Evolutionary conservation across 2,113 vertebrate species (phyloP), one percentile per base, ranked within the genome.

Genomic region (Rhinichthys klamathensis): DNA sequence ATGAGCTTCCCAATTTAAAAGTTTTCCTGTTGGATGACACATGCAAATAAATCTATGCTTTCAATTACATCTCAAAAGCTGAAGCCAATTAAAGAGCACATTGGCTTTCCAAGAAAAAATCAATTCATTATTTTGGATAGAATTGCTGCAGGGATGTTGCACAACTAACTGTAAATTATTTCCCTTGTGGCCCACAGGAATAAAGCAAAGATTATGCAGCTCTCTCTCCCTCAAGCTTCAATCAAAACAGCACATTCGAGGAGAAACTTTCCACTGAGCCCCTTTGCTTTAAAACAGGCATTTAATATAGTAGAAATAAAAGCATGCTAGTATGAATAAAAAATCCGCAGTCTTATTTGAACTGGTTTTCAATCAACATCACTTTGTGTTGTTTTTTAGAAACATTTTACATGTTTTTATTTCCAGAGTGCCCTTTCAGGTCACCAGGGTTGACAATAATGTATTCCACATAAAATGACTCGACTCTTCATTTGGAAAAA

Each of bases 71-170:
- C 63, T 54, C 72, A 82, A 80, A 84, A 56, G 69, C 41, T 83
- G 61, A 69, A 88, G 60, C 85, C 90, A 92, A 93, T 93, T 92
- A 92, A 88, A 90, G 85, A 46, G 85, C 83, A 88, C 76, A 77
- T n/a, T 23, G 81, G 85, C 74, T 81, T 83, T 54, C 58, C 58
- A 79, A 76, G 79, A 70, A 44, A 73, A 58, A 89, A 89, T 90
- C 58, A 85, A 86, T 91, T 92, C 87, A 90, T 91, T 90, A 88
- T 86, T 85, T 86, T 80, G 60, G 27, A 80, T 79, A 74, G 80
- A 80, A 41, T 35, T 82, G 73, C 78, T 87, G 83, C 85, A 67
- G 56, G 82, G 75, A 78, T 79, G 65, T 74, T 88, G 86, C 85
- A 78, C 70, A 56, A 85, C 69, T 87, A 78, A 90, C 78, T 89